These are phyloP conservation scores for Limnephilus auricula DNA, from an alignment of 2,888 invertebrate genomes.

Conservation along the genomic window DNA sequence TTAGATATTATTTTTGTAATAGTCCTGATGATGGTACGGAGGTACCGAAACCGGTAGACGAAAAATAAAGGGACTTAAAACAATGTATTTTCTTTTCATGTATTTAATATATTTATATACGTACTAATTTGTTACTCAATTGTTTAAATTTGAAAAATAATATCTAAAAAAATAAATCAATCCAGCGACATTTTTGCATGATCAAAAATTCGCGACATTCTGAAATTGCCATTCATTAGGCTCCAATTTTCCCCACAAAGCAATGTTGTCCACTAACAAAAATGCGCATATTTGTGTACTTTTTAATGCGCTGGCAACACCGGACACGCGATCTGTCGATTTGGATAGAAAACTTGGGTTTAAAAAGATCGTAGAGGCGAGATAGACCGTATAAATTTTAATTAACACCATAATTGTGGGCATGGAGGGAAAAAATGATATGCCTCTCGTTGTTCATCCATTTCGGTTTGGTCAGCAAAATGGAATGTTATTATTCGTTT, in stretches of 20 bases:
- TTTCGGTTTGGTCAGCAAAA: background rate
- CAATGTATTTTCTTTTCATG: too few species aligned
- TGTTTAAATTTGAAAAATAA: too few species aligned
- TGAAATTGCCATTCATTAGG: constrained; percentile 37
- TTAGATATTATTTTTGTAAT: too few species aligned
- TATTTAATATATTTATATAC: too few species aligned
- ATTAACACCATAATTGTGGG: constrained; percentile 25
- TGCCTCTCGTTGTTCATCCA: background rate
- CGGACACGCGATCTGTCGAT: constrained; percentile 37
- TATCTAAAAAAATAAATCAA: background rate
- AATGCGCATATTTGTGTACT: constrained; percentile 5
- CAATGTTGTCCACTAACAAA: constrained; percentile 17
- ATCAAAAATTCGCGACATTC: constrained; percentile 16
- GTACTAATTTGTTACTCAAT: too few species aligned
- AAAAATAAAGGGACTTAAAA: too few species aligned
- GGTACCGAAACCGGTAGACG: too few species aligned
- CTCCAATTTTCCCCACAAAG: constrained; percentile 23
- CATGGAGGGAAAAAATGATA: background rate
- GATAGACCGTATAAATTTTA: constrained; percentile 17
- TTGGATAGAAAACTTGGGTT: constrained; percentile 25
- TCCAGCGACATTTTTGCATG: background rate
- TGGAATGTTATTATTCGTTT: background rate
- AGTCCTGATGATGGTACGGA: too few species aligned
- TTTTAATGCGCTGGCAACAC: constrained; percentile 37
- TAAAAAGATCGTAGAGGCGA: constrained; percentile 9